Conservation (phyloP, 2,888 invertebrate species). For the Torymus texanus region DNA sequence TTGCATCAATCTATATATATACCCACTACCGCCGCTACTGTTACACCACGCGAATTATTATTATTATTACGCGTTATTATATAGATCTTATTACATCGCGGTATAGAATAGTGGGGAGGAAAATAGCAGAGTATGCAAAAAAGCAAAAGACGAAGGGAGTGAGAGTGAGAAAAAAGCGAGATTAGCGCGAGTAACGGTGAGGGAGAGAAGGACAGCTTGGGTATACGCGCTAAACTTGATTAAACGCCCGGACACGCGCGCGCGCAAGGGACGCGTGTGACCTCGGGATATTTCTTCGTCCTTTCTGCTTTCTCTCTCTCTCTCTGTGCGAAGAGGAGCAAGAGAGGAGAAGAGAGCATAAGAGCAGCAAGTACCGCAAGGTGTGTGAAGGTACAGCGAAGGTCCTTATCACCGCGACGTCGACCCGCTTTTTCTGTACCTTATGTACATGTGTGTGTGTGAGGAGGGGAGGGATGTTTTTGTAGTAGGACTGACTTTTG, state of each 20-base stretch:
- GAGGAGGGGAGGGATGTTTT: too few species aligned
- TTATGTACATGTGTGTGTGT: too few species aligned
- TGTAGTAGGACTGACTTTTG: too few species aligned
- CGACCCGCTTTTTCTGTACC: too few species aligned
- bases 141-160: neutral
- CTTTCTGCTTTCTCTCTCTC: neutral
- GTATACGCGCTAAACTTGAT: slow-evolving; percentile 43
- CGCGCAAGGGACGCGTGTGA: neutral
- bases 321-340: too few species aligned
- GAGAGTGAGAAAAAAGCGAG: slow-evolving; percentile 21
- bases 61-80: slow-evolving; percentile 39
- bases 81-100: slow-evolving; percentile 45
- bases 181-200: slow-evolving; percentile 32
- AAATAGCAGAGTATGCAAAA: slow-evolving; percentile 3
- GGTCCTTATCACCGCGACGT: too few species aligned
- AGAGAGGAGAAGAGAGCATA: too few species aligned
- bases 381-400: too few species aligned
- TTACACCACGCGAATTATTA: too few species aligned
- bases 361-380: too few species aligned
- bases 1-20: slow-evolving; percentile 49
- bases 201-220: neutral
- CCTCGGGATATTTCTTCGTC: slow-evolving; percentile 34
- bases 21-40: too few species aligned
- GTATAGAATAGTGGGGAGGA: neutral
- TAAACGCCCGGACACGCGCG: slow-evolving; percentile 36